Evolutionary conservation across 1,140 invertebrate species (phyloP).

Genomic region (Druon quercuslanigerum): DNA sequence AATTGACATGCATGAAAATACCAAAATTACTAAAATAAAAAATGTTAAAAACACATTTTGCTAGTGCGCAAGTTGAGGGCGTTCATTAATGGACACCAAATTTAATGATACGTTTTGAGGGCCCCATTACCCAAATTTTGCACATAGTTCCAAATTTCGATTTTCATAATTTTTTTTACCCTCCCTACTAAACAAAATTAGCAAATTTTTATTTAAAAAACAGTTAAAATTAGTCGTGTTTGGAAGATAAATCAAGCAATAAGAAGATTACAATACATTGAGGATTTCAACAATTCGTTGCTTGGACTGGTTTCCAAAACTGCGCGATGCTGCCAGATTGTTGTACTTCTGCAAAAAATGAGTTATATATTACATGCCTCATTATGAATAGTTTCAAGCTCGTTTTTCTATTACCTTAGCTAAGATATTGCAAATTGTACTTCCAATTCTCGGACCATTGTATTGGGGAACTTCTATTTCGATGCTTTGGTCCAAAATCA

Average conservation of each 20-base stretch:
- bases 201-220: slow-evolving; percentile 11
- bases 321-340: not conserved
- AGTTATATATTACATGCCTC: slow-evolving; percentile 12
- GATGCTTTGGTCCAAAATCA: slow-evolving; percentile 75
- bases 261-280: slow-evolving; percentile 23
- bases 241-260: not conserved
- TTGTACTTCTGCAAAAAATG: slow-evolving; percentile 21
- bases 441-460: slow-evolving; percentile 72
- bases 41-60: too few relatives aligned
- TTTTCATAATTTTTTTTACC: too few relatives aligned
- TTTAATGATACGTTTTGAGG: too few relatives aligned
- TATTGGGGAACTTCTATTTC: slow-evolving; percentile 79
- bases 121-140: not conserved
- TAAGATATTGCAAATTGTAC: slow-evolving; percentile 64
- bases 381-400: not conserved
- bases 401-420: slow-evolving; percentile 70
- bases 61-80: too few relatives aligned
- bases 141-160: not conserved
- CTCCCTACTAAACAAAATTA: slow-evolving; percentile 28
- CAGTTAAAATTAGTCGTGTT: not conserved
- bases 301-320: not conserved
- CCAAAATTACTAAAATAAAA: too few relatives aligned
- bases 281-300: not conserved
- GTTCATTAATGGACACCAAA: too few relatives aligned
- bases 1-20: too few relatives aligned